Conservation (phyloP, 2,888 invertebrate species). For the Ariolimax columbianus region DNA sequence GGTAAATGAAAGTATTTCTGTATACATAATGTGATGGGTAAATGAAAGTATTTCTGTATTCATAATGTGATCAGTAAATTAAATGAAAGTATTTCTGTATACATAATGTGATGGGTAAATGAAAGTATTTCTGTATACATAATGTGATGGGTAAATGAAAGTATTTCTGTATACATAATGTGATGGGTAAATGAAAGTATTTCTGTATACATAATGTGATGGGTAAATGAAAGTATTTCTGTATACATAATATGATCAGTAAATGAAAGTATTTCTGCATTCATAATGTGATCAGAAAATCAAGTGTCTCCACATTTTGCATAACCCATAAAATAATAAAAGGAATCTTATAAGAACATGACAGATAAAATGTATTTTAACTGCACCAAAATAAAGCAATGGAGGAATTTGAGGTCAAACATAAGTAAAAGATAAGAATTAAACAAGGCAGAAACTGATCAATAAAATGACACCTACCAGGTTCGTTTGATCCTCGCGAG, state of each 20-base stretch:
- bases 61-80: no score
- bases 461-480: constrained; percentile 38
- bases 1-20: no score
- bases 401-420: not conserved
- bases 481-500: constrained; percentile 53
- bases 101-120: no score
- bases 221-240: no score
- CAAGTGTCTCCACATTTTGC: not conserved
- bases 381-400: not conserved
- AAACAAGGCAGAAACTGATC: not conserved
- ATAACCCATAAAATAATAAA: not conserved
- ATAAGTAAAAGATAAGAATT: not conserved
- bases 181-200: no score
- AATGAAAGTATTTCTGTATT: no score
- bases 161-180: no score
- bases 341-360: not conserved
- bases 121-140: no score
- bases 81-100: no score
- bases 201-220: no score
- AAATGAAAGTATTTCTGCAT: not conserved
- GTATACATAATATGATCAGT: not conserved
- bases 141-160: no score
- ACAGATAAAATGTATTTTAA: not conserved
- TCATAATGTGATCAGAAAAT: not conserved
- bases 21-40: no score